These are phyloP conservation scores for Rhamphomyia laevipes DNA, from an alignment of 2,888 invertebrate species.

Conservation along the genomic window DNA sequence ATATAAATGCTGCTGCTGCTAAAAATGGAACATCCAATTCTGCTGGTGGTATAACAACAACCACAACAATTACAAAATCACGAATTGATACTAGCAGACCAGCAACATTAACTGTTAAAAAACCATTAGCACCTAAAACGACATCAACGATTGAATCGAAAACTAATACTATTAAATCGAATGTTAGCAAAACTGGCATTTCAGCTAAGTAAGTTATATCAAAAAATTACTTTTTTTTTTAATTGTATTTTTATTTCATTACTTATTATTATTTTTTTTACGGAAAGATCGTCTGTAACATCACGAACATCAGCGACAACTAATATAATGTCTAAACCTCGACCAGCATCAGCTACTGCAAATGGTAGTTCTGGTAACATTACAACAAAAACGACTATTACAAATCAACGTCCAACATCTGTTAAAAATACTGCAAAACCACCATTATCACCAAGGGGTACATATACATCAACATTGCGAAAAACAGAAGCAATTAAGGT, in stretches of 20 bases:
- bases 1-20: background rate
- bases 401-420: background rate
- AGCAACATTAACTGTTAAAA: background rate
- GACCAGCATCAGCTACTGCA: background rate
- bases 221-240: background rate
- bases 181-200: conserved; percentile 4
- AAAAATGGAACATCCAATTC: background rate
- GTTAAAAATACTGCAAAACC: background rate
- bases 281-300: conserved; percentile 1
- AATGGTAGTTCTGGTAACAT: too few relatives aligned
- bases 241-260: background rate
- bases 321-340: conserved; percentile 1
- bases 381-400: background rate
- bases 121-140: background rate
- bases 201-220: conserved; percentile 1
- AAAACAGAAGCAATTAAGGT: too few relatives aligned
- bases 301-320: conserved; percentile 3
- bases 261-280: background rate
- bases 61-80: background rate
- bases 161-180: background rate
- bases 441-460: background rate
- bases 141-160: background rate
- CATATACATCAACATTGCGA: too few relatives aligned
- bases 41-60: background rate
- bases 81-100: background rate